phyloP scores from a whole-genome alignment of 2,888 invertebrate genomes.

The Andrena camellia region DNA sequence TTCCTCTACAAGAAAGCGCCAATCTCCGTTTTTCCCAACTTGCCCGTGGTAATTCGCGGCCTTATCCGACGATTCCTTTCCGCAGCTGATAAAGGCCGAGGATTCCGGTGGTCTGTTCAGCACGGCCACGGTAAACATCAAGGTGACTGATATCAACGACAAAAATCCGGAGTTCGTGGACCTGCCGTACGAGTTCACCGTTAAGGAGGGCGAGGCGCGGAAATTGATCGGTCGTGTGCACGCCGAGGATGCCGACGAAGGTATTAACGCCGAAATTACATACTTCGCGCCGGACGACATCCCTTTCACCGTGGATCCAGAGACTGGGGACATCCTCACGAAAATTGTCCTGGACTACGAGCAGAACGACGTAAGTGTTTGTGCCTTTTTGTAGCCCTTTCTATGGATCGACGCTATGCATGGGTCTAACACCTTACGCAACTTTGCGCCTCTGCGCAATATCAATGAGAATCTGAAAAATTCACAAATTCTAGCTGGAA shows the following conservation, averaged over 20 bases:
- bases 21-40: constrained; percentile 9
- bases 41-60: background rate
- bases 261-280: constrained; percentile 92
- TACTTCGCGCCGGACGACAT: constrained; percentile 92
- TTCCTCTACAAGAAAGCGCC: constrained; percentile 32
- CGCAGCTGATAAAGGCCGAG: constrained; percentile 91
- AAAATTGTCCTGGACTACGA: constrained; percentile 93
- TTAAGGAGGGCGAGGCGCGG: constrained; percentile 90
- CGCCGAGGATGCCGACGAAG: constrained; percentile 94
- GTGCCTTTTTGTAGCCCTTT: background rate
- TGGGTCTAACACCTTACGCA: too few relatives aligned
- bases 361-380: constrained; percentile 88
- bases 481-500: too few relatives aligned
- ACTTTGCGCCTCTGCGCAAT: too few relatives aligned
- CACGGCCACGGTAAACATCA: constrained; percentile 94
- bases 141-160: constrained; percentile 96
- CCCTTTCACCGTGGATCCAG: constrained; percentile 92
- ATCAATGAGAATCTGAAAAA: too few relatives aligned
- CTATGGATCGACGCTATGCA: background rate
- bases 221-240: constrained; percentile 91
- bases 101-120: constrained; percentile 93
- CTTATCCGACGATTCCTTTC: constrained; percentile 1
- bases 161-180: constrained; percentile 96
- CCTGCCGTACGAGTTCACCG: constrained; percentile 92
- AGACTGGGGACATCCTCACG: constrained; percentile 92